Base-by-base conservation (phyloP, 2,888 invertebrate species). In the Drosophila tripunctata region DNA sequence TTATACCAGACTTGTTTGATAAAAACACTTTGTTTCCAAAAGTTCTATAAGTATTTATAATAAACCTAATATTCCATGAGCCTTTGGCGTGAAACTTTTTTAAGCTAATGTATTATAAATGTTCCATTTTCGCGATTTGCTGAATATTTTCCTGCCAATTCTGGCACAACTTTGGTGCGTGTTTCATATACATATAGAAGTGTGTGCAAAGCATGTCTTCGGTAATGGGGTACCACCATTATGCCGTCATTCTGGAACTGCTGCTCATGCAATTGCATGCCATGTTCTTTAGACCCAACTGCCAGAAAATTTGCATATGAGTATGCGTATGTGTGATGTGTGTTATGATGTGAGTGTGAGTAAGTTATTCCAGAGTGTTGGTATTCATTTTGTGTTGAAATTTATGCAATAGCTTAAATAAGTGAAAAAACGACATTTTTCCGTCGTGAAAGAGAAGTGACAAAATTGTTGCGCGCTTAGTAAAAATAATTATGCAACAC, bases 391-490 rank as follows among this genome's bases (percentile, higher is more conserved):
- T 73, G 31, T 51, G 74, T 30, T 68, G 48, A 87, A 86, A 83
- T 87, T 87, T 87, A 83, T 83, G 88, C 82, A 87, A 87, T 79
- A 63, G 87, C 73, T 87, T 82, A 87, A 82, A 85, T 74, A 85
- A 82, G 86, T 83, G 86, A 76, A 82, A 87, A 82, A 82, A 85
- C 82, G 76, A 48, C 83, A 82, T 73, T 79, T 87, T 82, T 67
- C 63, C 63, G 76, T 58, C 66, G 60, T 27, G 27, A 10, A 27
- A 8, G 8, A 60, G 50, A 68, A 82, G 87, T 73, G 86, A 73
- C 79, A 82, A 82, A 72, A 72, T 63, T 75, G 45, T 77, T 7
- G 64, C 48, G 68, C 50, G 66, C 57, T 70, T 71, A 75, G 67
- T 55, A 64, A 83, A 79, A 85, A 87, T 82, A 85, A 82, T 82